Conservation (phyloP, 2,797 vertebrate genomes). For the Chelmon rostratus region DNA sequence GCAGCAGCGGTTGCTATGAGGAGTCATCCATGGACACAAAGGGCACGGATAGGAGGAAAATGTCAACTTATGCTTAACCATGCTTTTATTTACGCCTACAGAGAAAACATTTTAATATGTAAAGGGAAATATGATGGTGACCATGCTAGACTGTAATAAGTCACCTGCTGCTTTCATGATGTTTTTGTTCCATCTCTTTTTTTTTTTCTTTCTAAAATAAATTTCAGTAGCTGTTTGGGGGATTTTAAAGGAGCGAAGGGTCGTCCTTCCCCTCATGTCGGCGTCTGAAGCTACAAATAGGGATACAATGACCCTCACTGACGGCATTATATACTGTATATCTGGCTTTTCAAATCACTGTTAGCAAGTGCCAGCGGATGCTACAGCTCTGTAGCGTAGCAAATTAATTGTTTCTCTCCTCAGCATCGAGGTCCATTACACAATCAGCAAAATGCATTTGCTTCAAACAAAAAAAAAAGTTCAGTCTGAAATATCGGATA, state of each 20-base stretch:
- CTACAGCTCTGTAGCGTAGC: constrained; percentile 40
- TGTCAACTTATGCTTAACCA: constrained; percentile 37
- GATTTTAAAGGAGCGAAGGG: constrained; percentile 47
- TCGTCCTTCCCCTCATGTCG: constrained; percentile 44
- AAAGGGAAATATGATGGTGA: constrained; percentile 77
- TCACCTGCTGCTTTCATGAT: constrained; percentile 76
- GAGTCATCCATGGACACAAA: constrained; percentile 63
- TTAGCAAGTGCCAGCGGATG: constrained; percentile 71
- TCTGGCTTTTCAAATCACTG: constrained; percentile 62
- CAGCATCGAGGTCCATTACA: constrained; percentile 56
- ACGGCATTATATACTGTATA: constrained; percentile 49
- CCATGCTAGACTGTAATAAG: constrained; percentile 58
- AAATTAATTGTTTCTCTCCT: constrained; percentile 60
- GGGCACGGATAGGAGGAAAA: constrained; percentile 48
- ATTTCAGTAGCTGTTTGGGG: constrained; percentile 43
- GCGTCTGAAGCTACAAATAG: constrained; percentile 38
- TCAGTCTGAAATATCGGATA: constrained; percentile 57
- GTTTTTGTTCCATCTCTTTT: constrained; percentile 42
- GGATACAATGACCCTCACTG: constrained; percentile 41
- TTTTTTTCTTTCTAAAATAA: constrained; percentile 42
- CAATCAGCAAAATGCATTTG: constrained; percentile 60
- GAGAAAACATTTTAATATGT: constrained; percentile 54
- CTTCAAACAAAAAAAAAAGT: constrained; percentile 40
- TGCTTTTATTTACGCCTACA: constrained; percentile 50
- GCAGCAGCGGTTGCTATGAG: constrained; percentile 55